phyloP scores from a whole-genome alignment of 2,113 vertebrate species.

The Aleadryas rufinucha region DNA sequence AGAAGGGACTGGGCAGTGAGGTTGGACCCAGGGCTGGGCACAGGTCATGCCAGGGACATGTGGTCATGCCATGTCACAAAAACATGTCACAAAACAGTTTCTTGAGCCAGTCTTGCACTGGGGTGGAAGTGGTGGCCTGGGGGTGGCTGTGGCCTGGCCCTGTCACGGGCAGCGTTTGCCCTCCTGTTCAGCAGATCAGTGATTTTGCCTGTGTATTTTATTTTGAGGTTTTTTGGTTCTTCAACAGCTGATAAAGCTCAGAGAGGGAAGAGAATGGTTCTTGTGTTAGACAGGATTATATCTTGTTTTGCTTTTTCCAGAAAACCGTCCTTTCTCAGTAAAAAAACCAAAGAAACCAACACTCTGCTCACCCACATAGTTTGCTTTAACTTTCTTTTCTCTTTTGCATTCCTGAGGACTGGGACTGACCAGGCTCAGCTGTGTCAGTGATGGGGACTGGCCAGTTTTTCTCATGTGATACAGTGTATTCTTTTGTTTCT shows the following conservation, averaged over 20 bases:
- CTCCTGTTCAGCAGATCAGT: background rate
- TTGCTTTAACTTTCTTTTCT: background rate
- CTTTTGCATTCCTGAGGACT: background rate
- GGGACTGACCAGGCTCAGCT: background rate
- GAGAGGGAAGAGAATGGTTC: background rate
- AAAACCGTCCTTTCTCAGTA: background rate
- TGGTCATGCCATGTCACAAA: background rate
- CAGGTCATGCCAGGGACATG: background rate
- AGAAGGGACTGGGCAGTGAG: background rate
- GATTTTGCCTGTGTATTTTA: background rate
- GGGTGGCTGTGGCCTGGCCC: background rate
- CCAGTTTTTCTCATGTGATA: background rate
- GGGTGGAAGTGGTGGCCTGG: fast-evolving
- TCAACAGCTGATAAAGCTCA: background rate
- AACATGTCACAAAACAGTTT: background rate
- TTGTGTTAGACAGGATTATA: background rate
- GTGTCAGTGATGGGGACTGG: background rate
- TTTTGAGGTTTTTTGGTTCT: background rate
- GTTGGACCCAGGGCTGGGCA: background rate
- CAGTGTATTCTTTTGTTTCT: background rate
- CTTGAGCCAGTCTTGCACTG: background rate
- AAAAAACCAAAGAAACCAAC: background rate
- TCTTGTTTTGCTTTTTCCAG: background rate
- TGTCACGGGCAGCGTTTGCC: fast-evolving
- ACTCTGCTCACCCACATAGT: background rate